phyloP scores from a whole-genome alignment of 2,113 vertebrate genomes.

The Numida meleagris region DNA sequence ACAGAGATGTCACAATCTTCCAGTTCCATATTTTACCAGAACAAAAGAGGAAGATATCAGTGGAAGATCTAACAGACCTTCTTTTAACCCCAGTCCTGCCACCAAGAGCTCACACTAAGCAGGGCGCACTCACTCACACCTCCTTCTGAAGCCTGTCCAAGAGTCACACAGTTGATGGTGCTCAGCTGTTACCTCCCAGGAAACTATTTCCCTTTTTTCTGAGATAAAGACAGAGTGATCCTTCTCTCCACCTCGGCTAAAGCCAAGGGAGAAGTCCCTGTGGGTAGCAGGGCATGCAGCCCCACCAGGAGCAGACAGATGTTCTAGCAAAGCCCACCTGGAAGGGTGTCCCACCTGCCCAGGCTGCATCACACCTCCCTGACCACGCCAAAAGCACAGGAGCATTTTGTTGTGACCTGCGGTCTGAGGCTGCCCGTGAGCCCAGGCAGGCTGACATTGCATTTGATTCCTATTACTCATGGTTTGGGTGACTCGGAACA shows the following conservation, averaged over 20 bases:
- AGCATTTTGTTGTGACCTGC: accelerated
- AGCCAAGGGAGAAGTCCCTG: accelerated
- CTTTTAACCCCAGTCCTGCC: background rate
- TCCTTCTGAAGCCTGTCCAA: accelerated
- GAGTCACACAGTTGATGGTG: background rate
- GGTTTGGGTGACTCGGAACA: accelerated
- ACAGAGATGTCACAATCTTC: background rate
- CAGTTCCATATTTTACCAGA: background rate
- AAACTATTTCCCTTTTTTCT: background rate
- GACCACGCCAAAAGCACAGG: background rate
- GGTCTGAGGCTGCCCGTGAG: background rate
- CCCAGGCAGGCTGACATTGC: background rate
- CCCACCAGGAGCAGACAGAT: background rate
- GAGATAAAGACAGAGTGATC: background rate
- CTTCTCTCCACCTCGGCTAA: accelerated
- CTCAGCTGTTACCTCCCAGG: background rate
- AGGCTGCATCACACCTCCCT: background rate
- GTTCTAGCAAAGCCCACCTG: background rate
- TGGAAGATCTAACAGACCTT: background rate
- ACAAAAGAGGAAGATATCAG: background rate
- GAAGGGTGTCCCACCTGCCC: background rate
- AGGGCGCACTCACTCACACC: background rate
- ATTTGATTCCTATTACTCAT: background rate
- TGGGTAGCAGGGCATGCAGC: accelerated
- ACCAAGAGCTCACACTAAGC: background rate